Conservation (phyloP, 2,888 invertebrate species). For the Nycteola revayana region DNA sequence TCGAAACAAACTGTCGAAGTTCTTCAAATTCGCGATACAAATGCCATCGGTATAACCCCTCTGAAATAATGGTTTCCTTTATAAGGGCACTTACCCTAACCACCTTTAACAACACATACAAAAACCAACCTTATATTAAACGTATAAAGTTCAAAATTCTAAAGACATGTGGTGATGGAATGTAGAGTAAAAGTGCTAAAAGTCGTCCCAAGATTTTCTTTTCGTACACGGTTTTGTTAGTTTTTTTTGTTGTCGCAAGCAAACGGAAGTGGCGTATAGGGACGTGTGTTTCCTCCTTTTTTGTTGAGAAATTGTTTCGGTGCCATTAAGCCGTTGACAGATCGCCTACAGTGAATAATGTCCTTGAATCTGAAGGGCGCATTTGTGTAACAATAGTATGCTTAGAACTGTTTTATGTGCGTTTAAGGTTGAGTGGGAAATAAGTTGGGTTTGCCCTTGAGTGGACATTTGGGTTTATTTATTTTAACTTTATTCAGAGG, state of each 20-base stretch:
- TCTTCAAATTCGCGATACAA: conserved; percentile 81
- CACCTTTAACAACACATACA: conserved; percentile 13
- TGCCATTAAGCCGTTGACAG: conserved; percentile 81
- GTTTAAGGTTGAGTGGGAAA: conserved; percentile 10
- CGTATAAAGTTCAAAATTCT: conserved; percentile 23
- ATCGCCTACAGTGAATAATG: conserved; percentile 74
- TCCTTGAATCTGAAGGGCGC: conserved; percentile 60
- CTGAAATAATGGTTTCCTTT: conserved; percentile 81
- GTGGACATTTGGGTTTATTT: no score
- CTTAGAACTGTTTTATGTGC: conserved; percentile 38
- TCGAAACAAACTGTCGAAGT: conserved; percentile 82
- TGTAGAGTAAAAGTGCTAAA: conserved; percentile 48
- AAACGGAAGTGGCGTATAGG: conserved; percentile 72
- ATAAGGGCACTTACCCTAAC: conserved; percentile 42
- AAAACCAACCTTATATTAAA: conserved; percentile 20
- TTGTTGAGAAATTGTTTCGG: conserved; percentile 80
- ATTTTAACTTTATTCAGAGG: no score
- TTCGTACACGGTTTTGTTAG: conserved; percentile 57
- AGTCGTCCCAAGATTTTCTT: conserved; percentile 64
- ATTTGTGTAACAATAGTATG: conserved; percentile 58
- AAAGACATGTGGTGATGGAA: conserved; percentile 4
- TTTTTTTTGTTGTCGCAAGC: conserved; percentile 69
- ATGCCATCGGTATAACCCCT: conserved; percentile 74
- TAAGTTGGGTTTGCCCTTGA: no score
- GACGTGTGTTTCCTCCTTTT: conserved; percentile 78